Conservation (phyloP, 1,140 invertebrate genomes). For the Drosophila ananassae region DNA sequence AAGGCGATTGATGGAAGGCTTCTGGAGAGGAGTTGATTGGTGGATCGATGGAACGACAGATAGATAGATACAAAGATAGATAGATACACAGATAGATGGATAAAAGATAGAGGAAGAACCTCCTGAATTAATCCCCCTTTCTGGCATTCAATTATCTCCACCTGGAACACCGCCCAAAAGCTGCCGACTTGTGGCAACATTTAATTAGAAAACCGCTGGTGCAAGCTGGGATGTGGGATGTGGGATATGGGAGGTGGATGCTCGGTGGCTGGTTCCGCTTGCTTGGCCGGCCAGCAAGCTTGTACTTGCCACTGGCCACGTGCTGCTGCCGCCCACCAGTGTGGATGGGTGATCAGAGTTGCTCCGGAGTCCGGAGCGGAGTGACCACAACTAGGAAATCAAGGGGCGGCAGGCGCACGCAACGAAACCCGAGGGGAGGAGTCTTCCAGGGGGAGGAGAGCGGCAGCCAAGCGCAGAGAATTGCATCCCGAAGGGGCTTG, state of each 20-base stretch:
- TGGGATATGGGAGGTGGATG: constrained; percentile 23
- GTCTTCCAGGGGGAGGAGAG: background rate
- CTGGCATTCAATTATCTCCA: background rate
- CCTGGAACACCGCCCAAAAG: background rate
- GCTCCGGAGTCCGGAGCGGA: constrained; percentile 1
- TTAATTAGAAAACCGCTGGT: constrained; percentile 53
- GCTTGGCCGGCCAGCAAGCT: constrained; percentile 18
- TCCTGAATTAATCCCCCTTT: constrained; percentile 24
- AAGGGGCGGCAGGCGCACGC: constrained; percentile 37
- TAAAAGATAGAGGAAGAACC: background rate
- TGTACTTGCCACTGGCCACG: constrained; percentile 21
- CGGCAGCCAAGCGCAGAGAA: constrained; percentile 71
- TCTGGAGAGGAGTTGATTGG: background rate
- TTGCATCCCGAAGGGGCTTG: constrained; percentile 52
- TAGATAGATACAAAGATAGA: background rate
- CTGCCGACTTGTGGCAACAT: constrained; percentile 43
- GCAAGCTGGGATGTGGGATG: constrained; percentile 30
- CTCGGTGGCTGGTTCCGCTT: constrained; percentile 37
- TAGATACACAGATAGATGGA: too few relatives aligned
- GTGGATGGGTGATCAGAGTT: constrained; percentile 14
- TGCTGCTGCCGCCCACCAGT: constrained; percentile 41
- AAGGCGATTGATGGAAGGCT: constrained; percentile 12
- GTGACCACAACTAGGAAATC: constrained; percentile 56
- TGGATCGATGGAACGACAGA: background rate
- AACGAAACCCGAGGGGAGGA: constrained; percentile 13